These are phyloP conservation scores for Lacerta agilis DNA, from an alignment of 2,797 vertebrate species.

Conservation along the genomic window DNA sequence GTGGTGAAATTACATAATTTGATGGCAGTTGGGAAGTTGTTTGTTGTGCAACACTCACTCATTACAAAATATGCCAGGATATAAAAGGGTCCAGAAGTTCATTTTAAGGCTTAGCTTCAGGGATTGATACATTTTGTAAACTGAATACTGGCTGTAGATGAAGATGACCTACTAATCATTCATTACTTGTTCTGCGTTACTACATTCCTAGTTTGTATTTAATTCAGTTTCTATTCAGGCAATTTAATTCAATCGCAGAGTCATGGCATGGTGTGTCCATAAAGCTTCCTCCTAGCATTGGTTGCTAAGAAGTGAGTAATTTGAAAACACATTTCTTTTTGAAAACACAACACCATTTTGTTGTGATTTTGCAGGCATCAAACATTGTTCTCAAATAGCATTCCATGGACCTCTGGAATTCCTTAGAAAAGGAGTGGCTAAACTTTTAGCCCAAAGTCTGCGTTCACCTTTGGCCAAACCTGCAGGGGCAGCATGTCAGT, in stretches of 20 bases:
- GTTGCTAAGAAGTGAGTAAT: background rate
- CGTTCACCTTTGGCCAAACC: no score
- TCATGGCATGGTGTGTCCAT: background rate
- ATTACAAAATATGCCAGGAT: background rate
- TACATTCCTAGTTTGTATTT: background rate
- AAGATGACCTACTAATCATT: background rate
- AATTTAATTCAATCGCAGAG: rapidly evolving
- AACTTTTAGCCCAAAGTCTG: no score
- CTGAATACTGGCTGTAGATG: background rate
- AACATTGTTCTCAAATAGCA: background rate
- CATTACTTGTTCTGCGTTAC: constrained; percentile 7
- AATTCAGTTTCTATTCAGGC: background rate
- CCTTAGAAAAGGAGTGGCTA: no score
- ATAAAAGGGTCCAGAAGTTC: background rate
- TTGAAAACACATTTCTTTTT: background rate
- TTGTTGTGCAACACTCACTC: background rate
- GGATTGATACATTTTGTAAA: background rate
- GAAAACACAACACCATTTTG: background rate
- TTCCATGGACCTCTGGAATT: background rate
- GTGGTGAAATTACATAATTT: constrained; percentile 17
- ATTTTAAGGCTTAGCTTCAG: background rate
- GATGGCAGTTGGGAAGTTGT: background rate
- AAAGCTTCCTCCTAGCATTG: background rate
- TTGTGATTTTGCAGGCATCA: background rate
- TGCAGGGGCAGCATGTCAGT: no score